Percentiles rank a stretch among this genome's conserved stretches.
Conservation (phyloP, 2,797 vertebrate species). For the Falco naumanni region DNA sequence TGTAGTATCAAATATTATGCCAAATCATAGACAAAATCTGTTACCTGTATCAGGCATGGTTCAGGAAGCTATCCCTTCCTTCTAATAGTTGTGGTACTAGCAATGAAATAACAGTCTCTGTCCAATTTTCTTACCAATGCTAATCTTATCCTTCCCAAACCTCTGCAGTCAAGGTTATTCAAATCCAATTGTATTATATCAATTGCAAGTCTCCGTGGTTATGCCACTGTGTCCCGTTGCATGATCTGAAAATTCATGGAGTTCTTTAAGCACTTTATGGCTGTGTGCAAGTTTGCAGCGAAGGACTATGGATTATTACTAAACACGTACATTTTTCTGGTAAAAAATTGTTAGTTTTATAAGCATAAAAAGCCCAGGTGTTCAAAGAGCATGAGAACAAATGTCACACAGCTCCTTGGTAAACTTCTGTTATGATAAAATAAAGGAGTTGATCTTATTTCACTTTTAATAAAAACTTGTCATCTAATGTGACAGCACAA, state of each 20-base stretch:
- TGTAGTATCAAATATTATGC: not conserved
- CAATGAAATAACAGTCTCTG: not conserved
- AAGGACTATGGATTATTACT: not conserved
- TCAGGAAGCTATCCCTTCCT: not conserved
- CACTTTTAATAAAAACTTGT: not conserved
- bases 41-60: not conserved
- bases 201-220: not conserved
- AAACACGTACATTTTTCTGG: not conserved
- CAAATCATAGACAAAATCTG: not conserved
- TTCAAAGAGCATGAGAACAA: not conserved
- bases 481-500: not conserved
- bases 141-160: not conserved
- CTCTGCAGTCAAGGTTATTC: not conserved
- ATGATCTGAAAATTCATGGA: not conserved
- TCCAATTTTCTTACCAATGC: not conserved
- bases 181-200: not conserved
- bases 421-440: not conserved
- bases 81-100: not conserved
- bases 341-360: not conserved
- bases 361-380: not conserved
- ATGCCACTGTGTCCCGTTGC: not conserved
- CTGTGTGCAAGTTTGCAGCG: not conserved
- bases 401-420: not conserved
- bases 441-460: conserved; percentile 9
- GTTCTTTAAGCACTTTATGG: not conserved